phyloP scores from a whole-genome alignment of 2,888 invertebrate species.

The Cryptus armator region DNA sequence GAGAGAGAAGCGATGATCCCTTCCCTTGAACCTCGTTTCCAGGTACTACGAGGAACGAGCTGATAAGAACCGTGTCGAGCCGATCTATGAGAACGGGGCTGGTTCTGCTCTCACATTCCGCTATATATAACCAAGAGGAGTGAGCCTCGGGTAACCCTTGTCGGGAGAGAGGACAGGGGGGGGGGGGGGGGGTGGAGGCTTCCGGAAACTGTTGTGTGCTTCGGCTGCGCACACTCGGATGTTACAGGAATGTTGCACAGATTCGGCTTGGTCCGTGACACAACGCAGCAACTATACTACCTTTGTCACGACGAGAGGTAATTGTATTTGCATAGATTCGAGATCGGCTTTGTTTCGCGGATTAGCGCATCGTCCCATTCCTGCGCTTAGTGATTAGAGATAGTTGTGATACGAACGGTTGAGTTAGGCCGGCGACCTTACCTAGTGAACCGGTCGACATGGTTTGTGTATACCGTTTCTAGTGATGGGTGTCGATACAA shows the following conservation, averaged over 20 bases:
- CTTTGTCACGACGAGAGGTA: conserved; percentile 72
- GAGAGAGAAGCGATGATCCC: conserved; percentile 77
- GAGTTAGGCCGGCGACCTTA: conserved; percentile 42
- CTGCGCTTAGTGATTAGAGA: conserved; percentile 77
- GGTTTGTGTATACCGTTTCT: conserved; percentile 20
- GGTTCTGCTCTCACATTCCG: conserved; percentile 44
- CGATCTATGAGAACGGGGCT: conserved; percentile 61
- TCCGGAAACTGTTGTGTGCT: conserved; percentile 38
- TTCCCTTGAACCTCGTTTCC: conserved; percentile 75
- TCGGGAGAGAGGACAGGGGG: background rate
- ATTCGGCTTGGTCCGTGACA: conserved; percentile 19
- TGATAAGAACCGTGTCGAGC: conserved; percentile 79
- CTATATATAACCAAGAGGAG: conserved; percentile 36
- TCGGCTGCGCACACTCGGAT: conserved; percentile 7
- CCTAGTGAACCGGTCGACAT: conserved; percentile 30
- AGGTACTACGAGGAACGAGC: conserved; percentile 81
- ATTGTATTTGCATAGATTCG: conserved; percentile 83
- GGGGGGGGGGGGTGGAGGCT: background rate
- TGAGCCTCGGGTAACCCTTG: conserved; percentile 28
- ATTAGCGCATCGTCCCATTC: conserved; percentile 76
- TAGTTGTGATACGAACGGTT: conserved; percentile 66
- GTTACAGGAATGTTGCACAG: conserved; percentile 24
- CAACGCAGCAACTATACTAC: conserved; percentile 40
- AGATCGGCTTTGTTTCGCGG: conserved; percentile 78
- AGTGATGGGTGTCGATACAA: conserved; percentile 20